These are phyloP conservation scores for Rhysida immarginata DNA, from an alignment of 1,140 invertebrate genomes.

Conservation along the genomic window DNA sequence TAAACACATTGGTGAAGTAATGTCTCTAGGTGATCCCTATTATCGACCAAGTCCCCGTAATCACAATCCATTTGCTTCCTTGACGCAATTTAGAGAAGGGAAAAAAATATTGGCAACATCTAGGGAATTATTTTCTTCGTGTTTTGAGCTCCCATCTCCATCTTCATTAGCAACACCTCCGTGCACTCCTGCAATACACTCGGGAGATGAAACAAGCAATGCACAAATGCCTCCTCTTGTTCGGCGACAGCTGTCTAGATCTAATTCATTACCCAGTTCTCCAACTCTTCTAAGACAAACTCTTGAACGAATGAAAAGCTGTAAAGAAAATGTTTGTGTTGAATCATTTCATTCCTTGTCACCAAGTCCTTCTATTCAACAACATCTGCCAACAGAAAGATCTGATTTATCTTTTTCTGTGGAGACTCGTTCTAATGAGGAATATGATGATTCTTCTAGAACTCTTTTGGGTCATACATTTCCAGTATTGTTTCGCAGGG, in stretches of 20 bases:
- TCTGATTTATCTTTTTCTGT: not conserved
- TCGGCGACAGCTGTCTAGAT: conserved; percentile 9
- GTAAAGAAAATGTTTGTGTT: not conserved
- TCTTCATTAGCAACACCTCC: conserved; percentile 22
- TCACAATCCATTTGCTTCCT: conserved; percentile 49
- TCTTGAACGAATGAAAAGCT: not conserved
- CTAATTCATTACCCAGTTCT: conserved; percentile 13
- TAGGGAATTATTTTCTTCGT: conserved; percentile 49
- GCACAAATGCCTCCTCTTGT: conserved; percentile 4
- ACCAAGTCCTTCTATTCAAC: not conserved
- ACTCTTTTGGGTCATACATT: not conserved
- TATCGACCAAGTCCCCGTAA: conserved; percentile 35
- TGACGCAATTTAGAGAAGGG: conserved; percentile 36
- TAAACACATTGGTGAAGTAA: conserved; percentile 51
- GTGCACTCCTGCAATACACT: not conserved
- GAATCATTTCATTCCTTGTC: not conserved
- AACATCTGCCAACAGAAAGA: not conserved
- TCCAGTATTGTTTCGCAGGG: conserved; percentile 29
- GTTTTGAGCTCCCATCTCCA: conserved; percentile 48
- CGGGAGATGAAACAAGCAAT: not conserved
- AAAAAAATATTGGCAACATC: conserved; percentile 22
- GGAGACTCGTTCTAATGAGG: not conserved
- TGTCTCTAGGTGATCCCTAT: conserved; percentile 61
- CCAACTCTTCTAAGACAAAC: conserved; percentile 12
- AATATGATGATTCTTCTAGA: not conserved